phyloP scores from a whole-genome alignment of 2,113 vertebrate species.

The Sminthopsis crassicaudata region DNA sequence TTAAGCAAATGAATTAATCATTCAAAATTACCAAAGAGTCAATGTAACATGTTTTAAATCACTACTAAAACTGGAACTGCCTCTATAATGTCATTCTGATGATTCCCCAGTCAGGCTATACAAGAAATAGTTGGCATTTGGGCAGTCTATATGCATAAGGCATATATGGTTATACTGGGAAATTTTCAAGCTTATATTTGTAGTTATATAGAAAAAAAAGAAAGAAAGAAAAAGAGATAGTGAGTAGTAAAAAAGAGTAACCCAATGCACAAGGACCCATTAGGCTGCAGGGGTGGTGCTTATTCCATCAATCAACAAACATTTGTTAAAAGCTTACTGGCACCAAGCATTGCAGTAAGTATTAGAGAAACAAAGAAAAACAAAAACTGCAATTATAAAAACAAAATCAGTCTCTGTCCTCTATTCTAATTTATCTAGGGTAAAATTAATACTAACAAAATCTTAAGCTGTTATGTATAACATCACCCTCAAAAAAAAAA shows the following conservation, averaged over 20 bases:
- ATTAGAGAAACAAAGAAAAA: neutral
- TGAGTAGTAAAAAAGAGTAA: neutral
- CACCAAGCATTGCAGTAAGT: neutral
- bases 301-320: slow-evolving; percentile 19
- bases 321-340: neutral
- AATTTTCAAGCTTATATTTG: neutral
- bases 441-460: neutral
- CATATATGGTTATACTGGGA: slow-evolving; percentile 21
- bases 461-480: neutral
- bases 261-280: neutral
- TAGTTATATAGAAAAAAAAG: slow-evolving; percentile 22
- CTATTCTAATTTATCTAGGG: neutral
- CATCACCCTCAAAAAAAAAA: too few relatives aligned
- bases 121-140: slow-evolving; percentile 27
- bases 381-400: neutral
- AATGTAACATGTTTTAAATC: neutral
- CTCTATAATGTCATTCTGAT: slow-evolving; percentile 1
- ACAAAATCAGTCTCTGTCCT: neutral
- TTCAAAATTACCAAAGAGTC: slow-evolving; percentile 17
- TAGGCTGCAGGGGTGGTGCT: neutral
- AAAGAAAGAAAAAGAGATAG: slow-evolving; percentile 9
- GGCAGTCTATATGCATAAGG: slow-evolving; percentile 25
- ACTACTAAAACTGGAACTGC: slow-evolving; percentile 26
- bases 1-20: neutral
- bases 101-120: slow-evolving; percentile 2